A percentile compares a stretch with the other conserved stretches of the same genome.
Conservation (phyloP, 2,888 invertebrate species). For the Megastigmus dorsalis region DNA sequence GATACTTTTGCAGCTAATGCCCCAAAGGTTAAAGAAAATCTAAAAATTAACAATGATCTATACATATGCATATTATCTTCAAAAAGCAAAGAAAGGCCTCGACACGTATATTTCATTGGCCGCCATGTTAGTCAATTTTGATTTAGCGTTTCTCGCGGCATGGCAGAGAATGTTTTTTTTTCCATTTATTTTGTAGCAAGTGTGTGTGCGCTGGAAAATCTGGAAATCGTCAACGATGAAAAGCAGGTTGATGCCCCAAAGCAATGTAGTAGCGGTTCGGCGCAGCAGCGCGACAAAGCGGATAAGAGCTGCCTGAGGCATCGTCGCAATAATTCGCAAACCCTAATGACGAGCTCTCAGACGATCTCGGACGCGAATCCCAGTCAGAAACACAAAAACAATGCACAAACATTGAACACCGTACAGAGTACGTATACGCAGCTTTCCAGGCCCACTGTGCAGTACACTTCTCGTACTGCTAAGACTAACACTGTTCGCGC, state of each 20-base stretch:
- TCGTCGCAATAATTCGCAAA: slow-evolving; percentile 60
- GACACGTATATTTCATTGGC: neutral
- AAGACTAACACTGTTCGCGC: slow-evolving; percentile 59
- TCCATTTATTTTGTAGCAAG: slow-evolving; percentile 68
- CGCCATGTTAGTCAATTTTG: slow-evolving; percentile 26
- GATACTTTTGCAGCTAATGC: too few relatives aligned
- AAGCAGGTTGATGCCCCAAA: neutral
- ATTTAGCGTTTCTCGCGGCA: slow-evolving; percentile 30
- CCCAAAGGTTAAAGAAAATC: too few relatives aligned
- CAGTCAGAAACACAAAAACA: slow-evolving; percentile 64
- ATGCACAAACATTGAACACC: slow-evolving; percentile 67
- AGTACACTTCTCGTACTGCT: slow-evolving; percentile 52
- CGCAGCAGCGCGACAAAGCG: slow-evolving; percentile 48
- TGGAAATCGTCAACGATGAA: slow-evolving; percentile 63
- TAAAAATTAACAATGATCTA: neutral
- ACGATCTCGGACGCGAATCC: slow-evolving; percentile 63
- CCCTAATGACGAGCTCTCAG: slow-evolving; percentile 63
- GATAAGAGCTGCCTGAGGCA: slow-evolving; percentile 68
- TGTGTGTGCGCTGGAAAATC: slow-evolving; percentile 73
- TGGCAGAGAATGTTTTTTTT: slow-evolving; percentile 46
- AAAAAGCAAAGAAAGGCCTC: neutral
- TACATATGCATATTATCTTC: neutral
- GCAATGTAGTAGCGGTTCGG: slow-evolving; percentile 2
- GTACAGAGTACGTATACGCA: slow-evolving; percentile 69
- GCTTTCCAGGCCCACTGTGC: slow-evolving; percentile 64